Base-by-base conservation (phyloP, 2,888 invertebrate species). In the Rhimphoctona megacephalus region DNA sequence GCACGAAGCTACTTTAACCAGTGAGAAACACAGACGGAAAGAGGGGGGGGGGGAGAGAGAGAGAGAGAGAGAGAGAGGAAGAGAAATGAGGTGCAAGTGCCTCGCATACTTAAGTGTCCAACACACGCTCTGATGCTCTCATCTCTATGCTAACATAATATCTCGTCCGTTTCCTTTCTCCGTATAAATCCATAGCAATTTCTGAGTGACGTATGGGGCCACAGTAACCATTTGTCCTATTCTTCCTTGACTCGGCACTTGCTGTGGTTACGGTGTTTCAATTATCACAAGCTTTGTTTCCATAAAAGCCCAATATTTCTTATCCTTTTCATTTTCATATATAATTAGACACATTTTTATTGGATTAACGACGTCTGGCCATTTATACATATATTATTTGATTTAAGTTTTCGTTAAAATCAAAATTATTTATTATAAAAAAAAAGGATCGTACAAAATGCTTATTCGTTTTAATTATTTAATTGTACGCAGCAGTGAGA, bases 141-240 rank as follows among this genome's bases (percentile, higher is more conserved):
- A 73, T 81, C 72, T 70, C 74, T 64, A 70, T 70, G 36, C 70
- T 64, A 19, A 78, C 52, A 80, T 66, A 80, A 80, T 80, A 80
- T 67, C 64, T 52, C 77, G 33, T 67, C 79, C 64, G 67, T 46
- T 73, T 69, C 39, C 73, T 57, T 61, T 14, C 30, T n/a, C 61
- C 61, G 86, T 83, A 83, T 83, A 86, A 86, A 86, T 86, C 80
- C 83, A 83, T 83, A 83, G 72, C 72, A 73, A 83, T 86, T 81
- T 25, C 67, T 77, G 52, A 66, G 74, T 66, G 73, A 67, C 46
- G 77, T 52, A 66, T 49, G 25, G 36, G 36, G 14, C 64, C 49
- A 49, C 22, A 64, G 22, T 57, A 36, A 74, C 61, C 74, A 77
- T 77, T 77, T 49, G 46, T 64, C n/a, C 46, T 46, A 19, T 64